Evolutionary conservation across 2,113 vertebrate species (phyloP).

Genomic region (Mastomys coucha): DNA sequence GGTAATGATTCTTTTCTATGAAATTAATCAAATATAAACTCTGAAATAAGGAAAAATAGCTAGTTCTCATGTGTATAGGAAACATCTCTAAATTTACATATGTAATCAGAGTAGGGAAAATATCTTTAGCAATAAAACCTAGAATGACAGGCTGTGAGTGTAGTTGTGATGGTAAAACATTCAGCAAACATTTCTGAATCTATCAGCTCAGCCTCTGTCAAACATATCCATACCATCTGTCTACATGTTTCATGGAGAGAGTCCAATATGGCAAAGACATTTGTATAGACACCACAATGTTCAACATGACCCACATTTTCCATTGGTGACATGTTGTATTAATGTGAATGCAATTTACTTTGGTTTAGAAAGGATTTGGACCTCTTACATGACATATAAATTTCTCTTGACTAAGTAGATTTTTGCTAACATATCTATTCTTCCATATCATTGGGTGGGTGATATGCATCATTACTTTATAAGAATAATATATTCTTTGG

Average conservation of each 20-base stretch:
- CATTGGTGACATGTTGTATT: not conserved
- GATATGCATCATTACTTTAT: not conserved
- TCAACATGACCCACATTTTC: slow-evolving; percentile 30
- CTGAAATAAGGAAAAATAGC: slow-evolving; percentile 32
- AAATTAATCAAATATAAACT: slow-evolving; percentile 56
- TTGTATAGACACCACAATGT: not conserved
- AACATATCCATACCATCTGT: slow-evolving; percentile 58
- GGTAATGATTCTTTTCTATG: slow-evolving; percentile 36
- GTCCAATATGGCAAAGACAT: slow-evolving; percentile 12
- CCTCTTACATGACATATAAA: not conserved
- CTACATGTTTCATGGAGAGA: slow-evolving; percentile 13
- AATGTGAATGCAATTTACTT: not conserved
- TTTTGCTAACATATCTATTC: not conserved
- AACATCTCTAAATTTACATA: slow-evolving; percentile 64
- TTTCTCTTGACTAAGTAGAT: not conserved
- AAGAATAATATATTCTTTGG: not conserved
- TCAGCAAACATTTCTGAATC: slow-evolving; percentile 69
- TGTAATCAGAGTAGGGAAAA: slow-evolving; percentile 27
- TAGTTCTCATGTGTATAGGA: slow-evolving; percentile 54
- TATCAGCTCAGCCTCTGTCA: slow-evolving; percentile 52
- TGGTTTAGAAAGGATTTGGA: not conserved
- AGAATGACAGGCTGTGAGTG: slow-evolving; percentile 36
- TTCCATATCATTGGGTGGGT: not conserved
- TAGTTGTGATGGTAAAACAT: slow-evolving; percentile 64
- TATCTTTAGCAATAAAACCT: slow-evolving; percentile 66